These are phyloP conservation scores for Drosophila melanogaster DNA, from an alignment of 1,140 invertebrate genomes.

Conservation along the genomic window DNA sequence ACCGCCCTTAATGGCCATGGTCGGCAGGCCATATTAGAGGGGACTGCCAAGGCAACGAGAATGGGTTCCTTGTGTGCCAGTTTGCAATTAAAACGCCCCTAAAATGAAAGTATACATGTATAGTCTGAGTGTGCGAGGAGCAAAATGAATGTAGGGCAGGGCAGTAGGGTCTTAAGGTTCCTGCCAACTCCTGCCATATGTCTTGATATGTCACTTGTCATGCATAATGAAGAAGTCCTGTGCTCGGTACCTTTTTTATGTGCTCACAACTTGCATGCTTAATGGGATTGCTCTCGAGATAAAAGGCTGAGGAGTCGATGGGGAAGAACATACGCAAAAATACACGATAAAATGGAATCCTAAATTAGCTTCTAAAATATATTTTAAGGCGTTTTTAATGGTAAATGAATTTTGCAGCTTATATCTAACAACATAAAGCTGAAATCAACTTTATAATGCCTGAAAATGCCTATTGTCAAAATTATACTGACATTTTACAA, in stretches of 20 bases:
- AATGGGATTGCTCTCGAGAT: conserved; percentile 47
- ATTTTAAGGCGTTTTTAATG: not conserved
- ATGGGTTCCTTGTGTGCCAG: conserved; percentile 59
- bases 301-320: conserved; percentile 17
- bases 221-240: conserved; percentile 62
- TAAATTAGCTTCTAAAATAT: conserved; percentile 36
- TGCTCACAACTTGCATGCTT: conserved; percentile 51
- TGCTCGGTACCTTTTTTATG: conserved; percentile 6
- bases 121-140: too few species aligned
- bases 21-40: conserved; percentile 23
- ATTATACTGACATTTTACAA: too few species aligned
- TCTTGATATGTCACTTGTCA: conserved; percentile 77
- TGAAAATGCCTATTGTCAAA: too few species aligned
- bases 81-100: conserved; percentile 71
- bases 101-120: conserved; percentile 53
- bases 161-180: conserved; percentile 31
- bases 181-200: conserved; percentile 49
- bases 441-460: too few species aligned
- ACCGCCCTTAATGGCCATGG: conserved; percentile 65
- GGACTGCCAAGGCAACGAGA: conserved; percentile 36
- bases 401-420: not conserved
- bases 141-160: not conserved
- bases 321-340: not conserved
- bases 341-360: conserved; percentile 34
- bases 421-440: too few species aligned